phyloP scores from a whole-genome alignment of 2,888 invertebrate genomes.

The Cephus sareptanus region DNA sequence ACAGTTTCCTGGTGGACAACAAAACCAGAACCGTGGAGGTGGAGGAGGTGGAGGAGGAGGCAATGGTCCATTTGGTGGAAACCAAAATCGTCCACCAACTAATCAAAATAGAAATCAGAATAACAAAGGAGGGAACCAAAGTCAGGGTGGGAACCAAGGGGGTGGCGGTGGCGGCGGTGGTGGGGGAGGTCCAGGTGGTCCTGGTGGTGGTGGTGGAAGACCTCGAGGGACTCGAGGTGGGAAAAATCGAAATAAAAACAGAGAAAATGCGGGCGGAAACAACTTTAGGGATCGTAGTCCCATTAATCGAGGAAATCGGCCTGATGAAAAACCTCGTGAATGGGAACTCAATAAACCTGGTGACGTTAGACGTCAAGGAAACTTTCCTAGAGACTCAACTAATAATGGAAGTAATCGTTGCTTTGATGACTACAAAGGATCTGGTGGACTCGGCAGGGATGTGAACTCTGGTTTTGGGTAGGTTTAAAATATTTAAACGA shows the following conservation, averaged over 20 bases:
- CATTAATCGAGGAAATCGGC: constrained; percentile 49
- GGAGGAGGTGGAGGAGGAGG: constrained; percentile 32
- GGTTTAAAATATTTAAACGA: background rate
- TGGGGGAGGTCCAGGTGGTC: constrained; percentile 23
- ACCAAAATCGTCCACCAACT: constrained; percentile 34
- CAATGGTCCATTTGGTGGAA: constrained; percentile 38
- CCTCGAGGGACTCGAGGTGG: constrained; percentile 50
- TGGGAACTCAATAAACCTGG: constrained; percentile 53
- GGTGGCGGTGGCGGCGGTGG: constrained; percentile 12
- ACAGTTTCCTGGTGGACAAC: constrained; percentile 23
- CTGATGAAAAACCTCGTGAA: constrained; percentile 33
- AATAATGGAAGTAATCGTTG: constrained; percentile 47
- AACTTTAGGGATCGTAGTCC: constrained; percentile 62
- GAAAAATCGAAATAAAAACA: constrained; percentile 54
- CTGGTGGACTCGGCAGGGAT: constrained; percentile 19
- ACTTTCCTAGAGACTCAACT: constrained; percentile 51
- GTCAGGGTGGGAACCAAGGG: constrained; percentile 30
- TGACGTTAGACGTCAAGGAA: constrained; percentile 44
- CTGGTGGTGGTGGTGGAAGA: constrained; percentile 22
- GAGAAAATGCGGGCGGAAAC: constrained; percentile 40
- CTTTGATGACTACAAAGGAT: constrained; percentile 54
- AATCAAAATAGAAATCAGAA: constrained; percentile 38
- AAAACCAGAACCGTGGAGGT: constrained; percentile 15
- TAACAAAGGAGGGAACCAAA: constrained; percentile 28
- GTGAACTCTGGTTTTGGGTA: background rate